Evolutionary conservation across 2,888 invertebrate species (phyloP).

Genomic region (Cryptus armator): DNA sequence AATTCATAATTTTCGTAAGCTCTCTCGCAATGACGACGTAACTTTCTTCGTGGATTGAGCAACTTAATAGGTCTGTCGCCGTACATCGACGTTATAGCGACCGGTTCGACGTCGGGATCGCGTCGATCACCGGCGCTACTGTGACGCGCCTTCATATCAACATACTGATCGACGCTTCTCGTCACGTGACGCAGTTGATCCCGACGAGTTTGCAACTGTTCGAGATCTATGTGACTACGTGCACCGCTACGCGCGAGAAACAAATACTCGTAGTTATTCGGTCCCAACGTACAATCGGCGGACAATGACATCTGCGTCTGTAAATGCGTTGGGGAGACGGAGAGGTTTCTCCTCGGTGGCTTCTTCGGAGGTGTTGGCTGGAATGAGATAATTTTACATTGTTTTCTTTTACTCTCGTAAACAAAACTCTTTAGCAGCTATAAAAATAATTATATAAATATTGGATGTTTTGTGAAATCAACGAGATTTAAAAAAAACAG

Average conservation of each 20-base stretch:
- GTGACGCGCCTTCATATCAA: slow-evolving; percentile 89
- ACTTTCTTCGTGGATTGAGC: slow-evolving; percentile 90
- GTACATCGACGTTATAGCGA: slow-evolving; percentile 91
- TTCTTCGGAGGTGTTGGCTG: slow-evolving; percentile 96
- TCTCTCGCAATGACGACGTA: slow-evolving; percentile 87
- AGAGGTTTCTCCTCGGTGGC: slow-evolving; percentile 94
- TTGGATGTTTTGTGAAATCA: no score
- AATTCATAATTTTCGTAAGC: slow-evolving; percentile 89
- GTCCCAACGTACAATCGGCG: slow-evolving; percentile 86
- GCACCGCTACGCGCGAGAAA: slow-evolving; percentile 89
- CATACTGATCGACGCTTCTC: slow-evolving; percentile 92
- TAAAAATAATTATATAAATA: no score
- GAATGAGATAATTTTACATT: slow-evolving; percentile 70
- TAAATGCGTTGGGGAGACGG: slow-evolving; percentile 93
- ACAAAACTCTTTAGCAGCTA: neutral
- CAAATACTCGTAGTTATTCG: slow-evolving; percentile 89
- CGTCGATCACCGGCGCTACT: slow-evolving; percentile 82
- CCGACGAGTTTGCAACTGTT: slow-evolving; percentile 87
- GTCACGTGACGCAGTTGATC: slow-evolving; percentile 88
- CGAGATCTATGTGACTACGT: slow-evolving; percentile 90
- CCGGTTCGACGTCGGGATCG: slow-evolving; percentile 87
- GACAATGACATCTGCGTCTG: slow-evolving; percentile 87
- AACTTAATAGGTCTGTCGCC: slow-evolving; percentile 91
- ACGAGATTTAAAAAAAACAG: no score
- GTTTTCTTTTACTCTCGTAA: neutral